These are phyloP conservation scores for Antennarius maculatus DNA, from an alignment of 2,797 vertebrate species.

Conservation along the genomic window DNA sequence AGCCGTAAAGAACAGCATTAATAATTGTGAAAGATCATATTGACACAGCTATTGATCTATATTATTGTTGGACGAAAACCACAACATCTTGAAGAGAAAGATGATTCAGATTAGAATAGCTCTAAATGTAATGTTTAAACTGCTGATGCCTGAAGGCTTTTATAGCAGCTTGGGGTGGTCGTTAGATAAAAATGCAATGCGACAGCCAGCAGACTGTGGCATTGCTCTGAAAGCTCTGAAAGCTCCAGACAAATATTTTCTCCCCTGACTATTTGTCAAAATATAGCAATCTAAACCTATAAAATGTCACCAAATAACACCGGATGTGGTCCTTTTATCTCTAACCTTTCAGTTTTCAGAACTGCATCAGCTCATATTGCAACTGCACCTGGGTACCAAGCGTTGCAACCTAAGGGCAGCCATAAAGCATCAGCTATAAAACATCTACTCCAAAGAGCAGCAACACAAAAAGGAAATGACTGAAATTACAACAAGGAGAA, in stretches of 20 bases:
- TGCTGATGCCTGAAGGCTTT: too few relatives aligned
- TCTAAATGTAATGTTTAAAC: neutral
- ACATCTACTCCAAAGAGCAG: neutral
- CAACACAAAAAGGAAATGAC: neutral
- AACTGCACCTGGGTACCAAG: neutral
- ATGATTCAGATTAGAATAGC: neutral
- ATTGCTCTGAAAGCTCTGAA: constrained; percentile 1
- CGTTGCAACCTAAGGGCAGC: constrained; percentile 6
- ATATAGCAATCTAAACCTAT: neutral
- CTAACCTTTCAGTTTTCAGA: constrained; percentile 46
- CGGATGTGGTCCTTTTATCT: constrained; percentile 10
- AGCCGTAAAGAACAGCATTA: neutral
- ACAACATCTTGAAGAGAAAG: neutral
- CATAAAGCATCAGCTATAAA: neutral
- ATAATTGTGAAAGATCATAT: neutral
- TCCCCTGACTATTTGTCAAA: neutral
- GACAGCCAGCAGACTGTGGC: too few relatives aligned
- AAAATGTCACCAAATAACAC: too few relatives aligned
- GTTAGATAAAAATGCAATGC: neutral
- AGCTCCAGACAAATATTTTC: constrained; percentile 3
- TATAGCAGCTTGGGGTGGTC: neutral
- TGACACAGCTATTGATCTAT: neutral
- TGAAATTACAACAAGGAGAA: constrained; percentile 9
- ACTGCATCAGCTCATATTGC: neutral
- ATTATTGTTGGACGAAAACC: neutral